Percentiles rank a stretch among this genome's conserved stretches.
Evolutionary conservation across 1,140 invertebrate species (phyloP).

Genomic region (Dufourea novaeangliae): DNA sequence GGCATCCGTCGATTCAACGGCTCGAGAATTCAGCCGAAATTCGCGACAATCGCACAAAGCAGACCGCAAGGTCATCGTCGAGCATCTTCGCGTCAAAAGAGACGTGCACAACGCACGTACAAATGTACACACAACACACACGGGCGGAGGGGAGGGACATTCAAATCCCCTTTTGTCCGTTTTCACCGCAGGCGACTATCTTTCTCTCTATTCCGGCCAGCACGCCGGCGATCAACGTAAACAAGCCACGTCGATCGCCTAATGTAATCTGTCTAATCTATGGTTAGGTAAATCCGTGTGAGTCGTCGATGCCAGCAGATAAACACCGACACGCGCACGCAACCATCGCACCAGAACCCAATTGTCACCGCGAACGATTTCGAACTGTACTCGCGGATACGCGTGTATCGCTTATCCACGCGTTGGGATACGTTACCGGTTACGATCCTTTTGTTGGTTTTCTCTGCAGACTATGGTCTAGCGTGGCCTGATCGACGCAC

Average conservation of each 20-base stretch:
- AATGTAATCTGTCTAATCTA: conserved; percentile 66
- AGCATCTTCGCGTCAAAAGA: conserved; percentile 16
- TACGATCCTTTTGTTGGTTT: background rate
- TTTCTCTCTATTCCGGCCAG: background rate
- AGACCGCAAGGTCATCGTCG: background rate
- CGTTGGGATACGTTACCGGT: conserved; percentile 30
- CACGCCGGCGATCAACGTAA: conserved; percentile 14
- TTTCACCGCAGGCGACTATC: background rate
- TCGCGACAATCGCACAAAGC: background rate
- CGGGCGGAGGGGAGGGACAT: background rate
- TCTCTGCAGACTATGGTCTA: background rate
- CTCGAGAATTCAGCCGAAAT: background rate
- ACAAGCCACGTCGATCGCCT: conserved; percentile 23
- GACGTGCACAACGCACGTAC: background rate
- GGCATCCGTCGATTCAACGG: background rate
- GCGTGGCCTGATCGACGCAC: background rate
- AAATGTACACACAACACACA: background rate
- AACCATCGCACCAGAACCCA: background rate
- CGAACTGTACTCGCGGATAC: background rate
- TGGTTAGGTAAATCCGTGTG: conserved; percentile 2
- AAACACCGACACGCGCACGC: background rate
- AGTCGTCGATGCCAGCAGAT: background rate
- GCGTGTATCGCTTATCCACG: background rate
- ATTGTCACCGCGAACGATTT: conserved; percentile 40
- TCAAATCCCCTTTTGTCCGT: conserved; percentile 27